A percentile compares a stretch with the other conserved stretches of the same genome.
Conservation (phyloP, 2,888 invertebrate genomes). For the Acronicta alni region DNA sequence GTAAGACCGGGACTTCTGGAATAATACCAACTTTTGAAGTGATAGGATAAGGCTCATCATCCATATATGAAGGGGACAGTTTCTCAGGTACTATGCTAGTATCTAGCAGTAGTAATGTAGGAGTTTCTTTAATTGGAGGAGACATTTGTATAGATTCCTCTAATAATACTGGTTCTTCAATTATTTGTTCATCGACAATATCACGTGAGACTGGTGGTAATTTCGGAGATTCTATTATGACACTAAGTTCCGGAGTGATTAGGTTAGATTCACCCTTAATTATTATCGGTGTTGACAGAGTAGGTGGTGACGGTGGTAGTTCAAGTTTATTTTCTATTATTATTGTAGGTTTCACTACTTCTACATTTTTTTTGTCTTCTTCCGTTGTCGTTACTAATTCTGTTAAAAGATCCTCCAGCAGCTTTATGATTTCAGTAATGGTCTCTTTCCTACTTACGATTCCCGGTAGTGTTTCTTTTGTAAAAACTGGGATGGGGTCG, state of each 20-base stretch:
- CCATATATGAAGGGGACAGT: no score
- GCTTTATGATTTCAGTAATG: slow-evolving; percentile 1
- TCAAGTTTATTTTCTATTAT: slow-evolving; percentile 2
- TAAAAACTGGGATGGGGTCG: not conserved
- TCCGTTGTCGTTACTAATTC: not conserved
- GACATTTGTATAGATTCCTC: no score
- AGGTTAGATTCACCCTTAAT: slow-evolving; percentile 1
- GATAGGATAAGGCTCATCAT: no score
- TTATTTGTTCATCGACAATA: not conserved
- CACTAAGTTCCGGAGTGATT: not conserved
- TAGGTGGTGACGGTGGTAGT: not conserved
- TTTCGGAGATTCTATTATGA: slow-evolving; percentile 7
- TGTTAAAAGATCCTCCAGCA: not conserved
- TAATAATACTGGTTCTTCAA: no score
- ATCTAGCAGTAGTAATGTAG: no score
- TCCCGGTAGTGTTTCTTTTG: slow-evolving; percentile 1
- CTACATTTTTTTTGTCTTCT: not conserved
- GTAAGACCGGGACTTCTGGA: no score
- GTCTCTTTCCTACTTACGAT: slow-evolving; percentile 11
- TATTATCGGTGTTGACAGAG: no score
- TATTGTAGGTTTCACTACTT: not conserved
- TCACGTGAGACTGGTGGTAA: not conserved
- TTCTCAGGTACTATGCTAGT: no score
- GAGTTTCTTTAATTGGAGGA: no score
- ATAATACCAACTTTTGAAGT: no score